Conservation (phyloP, 2,113 vertebrate genomes). For the Nothobranchius furzeri region DNA sequence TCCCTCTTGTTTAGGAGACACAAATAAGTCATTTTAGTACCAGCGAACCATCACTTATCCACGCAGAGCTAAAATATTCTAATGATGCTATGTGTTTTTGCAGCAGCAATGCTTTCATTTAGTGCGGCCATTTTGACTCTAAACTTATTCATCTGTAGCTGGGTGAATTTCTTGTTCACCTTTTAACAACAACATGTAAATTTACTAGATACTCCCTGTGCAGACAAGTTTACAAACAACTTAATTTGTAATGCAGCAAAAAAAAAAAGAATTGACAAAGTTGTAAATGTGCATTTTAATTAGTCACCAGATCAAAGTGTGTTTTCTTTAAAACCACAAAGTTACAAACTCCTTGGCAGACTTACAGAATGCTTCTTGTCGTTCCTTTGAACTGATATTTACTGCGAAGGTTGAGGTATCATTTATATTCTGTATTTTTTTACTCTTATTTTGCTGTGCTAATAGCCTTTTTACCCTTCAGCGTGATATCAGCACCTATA, state of each 20-base stretch:
- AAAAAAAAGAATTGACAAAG: not conserved
- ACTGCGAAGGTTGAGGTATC: slow-evolving; percentile 42
- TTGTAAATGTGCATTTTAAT: slow-evolving; percentile 16
- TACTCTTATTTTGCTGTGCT: slow-evolving; percentile 7
- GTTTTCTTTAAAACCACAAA: slow-evolving; percentile 6
- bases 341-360: slow-evolving; percentile 37
- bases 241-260: slow-evolving; percentile 15
- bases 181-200: slow-evolving; percentile 35
- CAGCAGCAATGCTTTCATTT: slow-evolving; percentile 12
- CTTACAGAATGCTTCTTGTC: slow-evolving; percentile 7
- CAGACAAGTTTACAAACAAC: slow-evolving; percentile 4
- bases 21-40: slow-evolving; percentile 28
- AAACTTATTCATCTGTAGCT: slow-evolving; percentile 29
- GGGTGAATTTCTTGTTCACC: slow-evolving; percentile 41
- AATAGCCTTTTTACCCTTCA: slow-evolving; percentile 20
- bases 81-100: slow-evolving; percentile 12
- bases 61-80: slow-evolving; percentile 21
- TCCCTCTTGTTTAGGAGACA: slow-evolving; percentile 42
- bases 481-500: slow-evolving; percentile 25
- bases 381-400: slow-evolving; percentile 33
- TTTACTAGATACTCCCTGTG: slow-evolving; percentile 28
- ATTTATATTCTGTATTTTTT: slow-evolving; percentile 3
- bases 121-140: slow-evolving; percentile 22
- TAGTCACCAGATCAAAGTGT: slow-evolving; percentile 14
- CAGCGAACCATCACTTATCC: slow-evolving; percentile 13